Percentiles rank a stretch among this genome's conserved stretches.
These are phyloP conservation scores for Copidosoma floridanum DNA, from an alignment of 1,140 invertebrate species.

Conservation along the genomic window DNA sequence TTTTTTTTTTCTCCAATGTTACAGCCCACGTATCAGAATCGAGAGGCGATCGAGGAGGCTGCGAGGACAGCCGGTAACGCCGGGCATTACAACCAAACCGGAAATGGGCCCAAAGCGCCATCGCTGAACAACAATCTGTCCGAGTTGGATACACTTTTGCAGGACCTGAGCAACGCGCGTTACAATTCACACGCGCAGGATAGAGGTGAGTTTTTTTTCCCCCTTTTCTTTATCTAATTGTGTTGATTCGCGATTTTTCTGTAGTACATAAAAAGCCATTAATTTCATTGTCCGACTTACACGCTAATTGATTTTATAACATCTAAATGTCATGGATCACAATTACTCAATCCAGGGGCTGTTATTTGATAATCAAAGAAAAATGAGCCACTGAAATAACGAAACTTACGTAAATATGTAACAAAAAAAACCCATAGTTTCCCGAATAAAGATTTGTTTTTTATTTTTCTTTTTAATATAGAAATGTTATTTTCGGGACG, in stretches of 20 bases:
- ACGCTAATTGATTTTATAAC: too few relatives aligned
- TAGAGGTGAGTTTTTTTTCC: constrained; percentile 38
- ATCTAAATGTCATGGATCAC: too few relatives aligned
- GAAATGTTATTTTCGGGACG: constrained; percentile 16
- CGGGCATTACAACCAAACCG: constrained; percentile 34
- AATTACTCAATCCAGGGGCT: too few relatives aligned
- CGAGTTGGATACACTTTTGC: constrained; percentile 86
- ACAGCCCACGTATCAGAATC: constrained; percentile 68
- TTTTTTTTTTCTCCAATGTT: constrained; percentile 34
- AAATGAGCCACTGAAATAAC: too few relatives aligned
- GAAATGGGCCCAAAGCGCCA: constrained; percentile 51
- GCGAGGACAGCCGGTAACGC: constrained; percentile 33
- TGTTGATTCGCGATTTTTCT: too few relatives aligned
- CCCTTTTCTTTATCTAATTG: too few relatives aligned
- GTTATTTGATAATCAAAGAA: too few relatives aligned
- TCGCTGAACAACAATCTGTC: constrained; percentile 78
- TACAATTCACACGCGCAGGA: constrained; percentile 59
- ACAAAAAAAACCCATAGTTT: not conserved
- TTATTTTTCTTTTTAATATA: too few relatives aligned
- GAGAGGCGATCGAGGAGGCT: constrained; percentile 61
- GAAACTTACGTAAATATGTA: too few relatives aligned
- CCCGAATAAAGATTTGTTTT: not conserved
- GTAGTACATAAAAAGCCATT: too few relatives aligned
- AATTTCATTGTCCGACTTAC: too few relatives aligned
- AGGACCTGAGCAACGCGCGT: constrained; percentile 85